A percentile compares a stretch with the other conserved stretches of the same genome.
phyloP scores from a whole-genome alignment of 2,113 vertebrate genomes.

The Festucalex cinctus region DNA sequence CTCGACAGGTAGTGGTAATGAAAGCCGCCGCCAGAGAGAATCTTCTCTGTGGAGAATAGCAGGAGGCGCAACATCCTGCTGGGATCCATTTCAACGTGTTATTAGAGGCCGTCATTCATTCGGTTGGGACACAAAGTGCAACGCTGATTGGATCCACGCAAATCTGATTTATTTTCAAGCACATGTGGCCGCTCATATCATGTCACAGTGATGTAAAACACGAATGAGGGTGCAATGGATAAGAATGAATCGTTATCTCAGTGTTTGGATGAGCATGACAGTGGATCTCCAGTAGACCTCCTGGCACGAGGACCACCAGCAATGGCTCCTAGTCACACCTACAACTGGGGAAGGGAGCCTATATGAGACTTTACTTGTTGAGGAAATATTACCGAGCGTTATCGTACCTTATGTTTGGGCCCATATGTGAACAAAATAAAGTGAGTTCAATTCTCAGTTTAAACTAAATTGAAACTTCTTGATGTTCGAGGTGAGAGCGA shows the following conservation, averaged over 20 bases:
- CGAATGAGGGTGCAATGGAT: conserved; percentile 21
- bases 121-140: conserved; percentile 21
- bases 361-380: too few species aligned
- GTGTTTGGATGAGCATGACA: conserved; percentile 28
- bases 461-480: too few species aligned
- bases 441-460: too few species aligned
- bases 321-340: too few species aligned
- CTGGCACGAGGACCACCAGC: conserved; percentile 27
- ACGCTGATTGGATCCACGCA: conserved; percentile 26
- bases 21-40: conserved; percentile 34
- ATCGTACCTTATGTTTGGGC: neutral
- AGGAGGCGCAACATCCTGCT: conserved; percentile 34
- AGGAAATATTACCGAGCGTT: too few species aligned
- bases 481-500: neutral
- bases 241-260: conserved; percentile 24
- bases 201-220: neutral
- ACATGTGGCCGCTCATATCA: neutral
- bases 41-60: conserved; percentile 47
- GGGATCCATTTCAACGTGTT: conserved; percentile 52
- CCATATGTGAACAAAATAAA: neutral
- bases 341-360: too few species aligned
- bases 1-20: conserved; percentile 49
- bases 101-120: conserved; percentile 49
- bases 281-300: conserved; percentile 8
- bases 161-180: neutral